Evolutionary conservation across 2,797 vertebrate genomes (phyloP).

Genomic region (Coranthus polyacanthus): DNA sequence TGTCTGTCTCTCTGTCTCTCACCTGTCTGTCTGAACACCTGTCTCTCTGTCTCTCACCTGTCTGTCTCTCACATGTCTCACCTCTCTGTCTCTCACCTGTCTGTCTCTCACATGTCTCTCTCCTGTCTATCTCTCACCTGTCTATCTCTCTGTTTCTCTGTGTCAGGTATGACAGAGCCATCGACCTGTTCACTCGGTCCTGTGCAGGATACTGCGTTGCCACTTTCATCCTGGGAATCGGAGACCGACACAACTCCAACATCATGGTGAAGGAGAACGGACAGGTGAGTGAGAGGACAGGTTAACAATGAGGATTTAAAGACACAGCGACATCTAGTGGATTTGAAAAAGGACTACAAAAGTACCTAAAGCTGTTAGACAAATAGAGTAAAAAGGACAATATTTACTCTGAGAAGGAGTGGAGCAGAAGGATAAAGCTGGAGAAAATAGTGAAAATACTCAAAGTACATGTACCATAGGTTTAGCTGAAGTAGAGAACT

Average conservation of each 20-base stretch:
- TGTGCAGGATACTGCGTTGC: constrained; percentile 88
- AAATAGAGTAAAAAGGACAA: too few species aligned
- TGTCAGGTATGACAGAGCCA: constrained; percentile 83
- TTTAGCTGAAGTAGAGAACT: too few species aligned
- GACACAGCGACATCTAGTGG: too few species aligned
- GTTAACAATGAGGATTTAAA: too few species aligned
- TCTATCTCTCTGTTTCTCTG: background rate
- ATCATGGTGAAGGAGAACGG: constrained; percentile 90
- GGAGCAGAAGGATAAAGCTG: too few species aligned
- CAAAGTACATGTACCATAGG: too few species aligned
- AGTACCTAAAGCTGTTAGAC: too few species aligned
- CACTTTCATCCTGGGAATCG: constrained; percentile 87
- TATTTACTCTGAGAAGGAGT: too few species aligned
- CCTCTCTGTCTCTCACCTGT: constrained; percentile 5
- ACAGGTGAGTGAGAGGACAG: constrained; percentile 77
- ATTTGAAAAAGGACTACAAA: too few species aligned
- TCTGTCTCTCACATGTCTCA: background rate
- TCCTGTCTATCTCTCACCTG: constrained; percentile 4
- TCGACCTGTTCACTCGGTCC: constrained; percentile 86
- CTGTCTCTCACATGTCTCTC: background rate
- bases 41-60: constrained; percentile 8
- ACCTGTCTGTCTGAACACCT: background rate
- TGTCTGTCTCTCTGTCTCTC: background rate
- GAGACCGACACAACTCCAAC: constrained; percentile 87
- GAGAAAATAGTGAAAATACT: too few species aligned